A percentile compares a stretch with the other conserved stretches of the same genome.
These are phyloP conservation scores for Neodiprion fabricii DNA, from an alignment of 1,140 invertebrate species.

Conservation along the genomic window DNA sequence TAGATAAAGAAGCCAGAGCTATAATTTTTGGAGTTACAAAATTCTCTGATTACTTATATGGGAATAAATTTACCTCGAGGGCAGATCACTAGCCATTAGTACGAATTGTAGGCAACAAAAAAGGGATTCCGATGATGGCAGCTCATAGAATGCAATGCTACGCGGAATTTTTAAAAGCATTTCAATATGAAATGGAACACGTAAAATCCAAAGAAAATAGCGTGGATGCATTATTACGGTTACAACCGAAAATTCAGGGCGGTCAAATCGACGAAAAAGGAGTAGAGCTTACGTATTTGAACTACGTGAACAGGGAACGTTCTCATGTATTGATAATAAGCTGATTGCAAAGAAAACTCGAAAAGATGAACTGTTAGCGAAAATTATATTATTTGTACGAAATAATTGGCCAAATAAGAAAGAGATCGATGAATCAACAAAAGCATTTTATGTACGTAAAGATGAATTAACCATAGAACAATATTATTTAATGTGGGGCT, in stretches of 20 bases:
- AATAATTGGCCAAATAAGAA: constrained; percentile 9
- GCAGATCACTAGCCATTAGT: constrained; percentile 52
- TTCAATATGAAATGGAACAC: constrained; percentile 16
- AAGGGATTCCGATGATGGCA: constrained; percentile 29
- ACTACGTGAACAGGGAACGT: not conserved
- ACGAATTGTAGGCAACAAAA: constrained; percentile 43
- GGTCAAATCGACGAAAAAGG: no score
- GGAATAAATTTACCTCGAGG: constrained; percentile 46
- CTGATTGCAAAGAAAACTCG: constrained; percentile 1
- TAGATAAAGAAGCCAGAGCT: constrained; percentile 63
- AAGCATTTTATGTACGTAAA: not conserved
- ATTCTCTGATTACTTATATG: constrained; percentile 57
- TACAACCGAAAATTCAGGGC: not conserved
- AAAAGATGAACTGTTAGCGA: not conserved
- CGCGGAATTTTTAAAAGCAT: constrained; percentile 26
- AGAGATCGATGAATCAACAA: not conserved
- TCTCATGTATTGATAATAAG: not conserved
- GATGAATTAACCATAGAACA: no score
- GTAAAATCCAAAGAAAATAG: constrained; percentile 27
- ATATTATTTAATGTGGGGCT: constrained; percentile 21
- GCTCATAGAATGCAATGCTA: constrained; percentile 16
- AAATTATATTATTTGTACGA: not conserved
- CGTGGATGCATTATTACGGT: constrained; percentile 38
- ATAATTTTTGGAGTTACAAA: constrained; percentile 60
- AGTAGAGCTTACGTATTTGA: constrained; percentile 5